Conservation (phyloP, 1,140 invertebrate species). For the Pseudomyrmex cubaensis region DNA sequence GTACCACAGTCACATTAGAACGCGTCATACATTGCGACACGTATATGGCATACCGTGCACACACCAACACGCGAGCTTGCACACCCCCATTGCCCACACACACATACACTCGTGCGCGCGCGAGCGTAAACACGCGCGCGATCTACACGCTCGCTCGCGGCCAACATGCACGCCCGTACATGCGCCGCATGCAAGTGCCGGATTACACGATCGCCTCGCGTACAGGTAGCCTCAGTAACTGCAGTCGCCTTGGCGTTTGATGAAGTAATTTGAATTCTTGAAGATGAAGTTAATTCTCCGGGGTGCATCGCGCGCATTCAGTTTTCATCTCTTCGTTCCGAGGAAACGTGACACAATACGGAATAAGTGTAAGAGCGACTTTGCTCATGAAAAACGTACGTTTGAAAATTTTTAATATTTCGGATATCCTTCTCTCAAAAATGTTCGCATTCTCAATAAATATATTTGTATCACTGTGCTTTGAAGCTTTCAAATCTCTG, state of each 20-base stretch:
- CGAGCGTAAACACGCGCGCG: slow-evolving; percentile 25
- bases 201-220: slow-evolving; percentile 58
- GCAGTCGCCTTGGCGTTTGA: slow-evolving; percentile 29
- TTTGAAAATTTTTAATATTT: not conserved
- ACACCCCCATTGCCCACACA: slow-evolving; percentile 4
- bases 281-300: slow-evolving; percentile 34
- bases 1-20: slow-evolving; percentile 55
- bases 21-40: slow-evolving; percentile 58
- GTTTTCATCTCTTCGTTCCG: slow-evolving; percentile 14
- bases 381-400: not conserved
- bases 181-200: slow-evolving; percentile 40
- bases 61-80: slow-evolving; percentile 4
- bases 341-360: not conserved
- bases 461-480: too few species aligned
- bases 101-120: slow-evolving; percentile 10
- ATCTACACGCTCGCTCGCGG: slow-evolving; percentile 6
- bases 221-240: slow-evolving; percentile 40
- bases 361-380: not conserved
- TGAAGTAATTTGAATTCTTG: slow-evolving; percentile 62
- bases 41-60: slow-evolving; percentile 5
- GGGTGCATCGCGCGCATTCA: slow-evolving; percentile 15
- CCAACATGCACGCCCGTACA: slow-evolving; percentile 20
- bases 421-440: too few species aligned
- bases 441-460: too few species aligned
- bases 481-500: too few species aligned